Percentiles rank a stretch among this genome's conserved stretches.
These are phyloP conservation scores for Pristionchus fissidentatus DNA, from an alignment of 2,888 invertebrate genomes.

Conservation along the genomic window DNA sequence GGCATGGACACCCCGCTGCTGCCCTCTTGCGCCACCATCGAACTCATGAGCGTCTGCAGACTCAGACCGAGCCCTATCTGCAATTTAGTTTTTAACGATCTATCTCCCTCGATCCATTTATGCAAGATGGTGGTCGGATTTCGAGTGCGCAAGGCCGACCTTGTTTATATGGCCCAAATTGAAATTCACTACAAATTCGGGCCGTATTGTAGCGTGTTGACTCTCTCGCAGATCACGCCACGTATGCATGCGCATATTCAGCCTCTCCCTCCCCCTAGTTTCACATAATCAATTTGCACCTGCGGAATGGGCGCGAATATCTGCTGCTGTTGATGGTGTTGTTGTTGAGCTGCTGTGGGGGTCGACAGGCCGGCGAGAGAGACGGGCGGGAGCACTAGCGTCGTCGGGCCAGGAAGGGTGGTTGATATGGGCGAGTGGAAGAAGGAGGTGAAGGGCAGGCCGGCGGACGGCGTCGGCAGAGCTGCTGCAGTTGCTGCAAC, in stretches of 20 bases:
- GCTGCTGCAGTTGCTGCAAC: neutral
- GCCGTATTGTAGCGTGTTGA: no score
- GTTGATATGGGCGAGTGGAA: neutral
- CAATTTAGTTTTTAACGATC: neutral
- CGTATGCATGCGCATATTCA: neutral
- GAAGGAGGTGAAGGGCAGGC: neutral
- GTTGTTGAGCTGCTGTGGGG: neutral
- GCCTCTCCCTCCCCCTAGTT: neutral
- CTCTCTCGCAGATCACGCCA: no score
- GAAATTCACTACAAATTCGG: no score
- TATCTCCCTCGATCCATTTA: no score
- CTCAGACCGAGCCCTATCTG: conserved; percentile 4
- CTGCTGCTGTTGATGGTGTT: neutral
- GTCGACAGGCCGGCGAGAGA: neutral
- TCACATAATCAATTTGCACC: neutral
- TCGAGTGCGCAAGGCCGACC: no score
- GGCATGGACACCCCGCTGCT: no score
- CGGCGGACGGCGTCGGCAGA: neutral
- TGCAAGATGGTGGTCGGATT: no score
- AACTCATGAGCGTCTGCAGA: conserved; percentile 10
- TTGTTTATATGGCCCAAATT: no score
- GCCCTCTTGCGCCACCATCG: neutral
- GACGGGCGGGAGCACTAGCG: neutral
- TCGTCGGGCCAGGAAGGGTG: neutral
- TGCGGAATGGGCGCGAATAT: conserved; percentile 7